Base-by-base conservation (phyloP, 2,888 invertebrate species). In the Oasisia sp. region DNA sequence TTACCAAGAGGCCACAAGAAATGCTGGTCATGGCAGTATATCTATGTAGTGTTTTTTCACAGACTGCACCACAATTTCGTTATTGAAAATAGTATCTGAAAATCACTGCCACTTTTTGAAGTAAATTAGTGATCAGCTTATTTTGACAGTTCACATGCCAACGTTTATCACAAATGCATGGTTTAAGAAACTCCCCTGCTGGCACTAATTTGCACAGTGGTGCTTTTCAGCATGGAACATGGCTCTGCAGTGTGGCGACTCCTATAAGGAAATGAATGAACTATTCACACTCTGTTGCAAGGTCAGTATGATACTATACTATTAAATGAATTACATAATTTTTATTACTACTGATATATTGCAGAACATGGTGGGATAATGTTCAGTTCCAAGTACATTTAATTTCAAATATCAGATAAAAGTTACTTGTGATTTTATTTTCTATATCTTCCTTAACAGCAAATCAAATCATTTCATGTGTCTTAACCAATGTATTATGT, bases 171-270 rank as follows among this genome's bases (percentile, higher is more conserved):
- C 74, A 27, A 74, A 27, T 74, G 74, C 7, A 50, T 50, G 74
- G n/a, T 19, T 74, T 74, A 74, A 74, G 27, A 7, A 2, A 7
- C 74, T n/a, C n/a, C n/a, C 74, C 74, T 19, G 74, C 27, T n/a
- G 27, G n/a, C 27, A 74, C 27, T 74, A 74, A 50, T 50, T 50
- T 50, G 50, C 11, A 45, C 45, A 45, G 11, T 90, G 12, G n/a
- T 0, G 14, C 94, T 14, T n/a, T 74, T 27, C 94, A 96, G 95
- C 95, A 1, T 96, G 95, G 95, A 96, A 96, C 92, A 91, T 95
- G 92, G 96, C 95, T 1, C 92, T 96, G n/a, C 94, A 95, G 91
- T 95, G 95, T 93, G 94, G 95, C 45, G 95, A 95, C 56, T 93
- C 94, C 32, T 94, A 94, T 45, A 90, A 93, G 32, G 93, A 93